Percentiles rank a stretch among this genome's conserved stretches.
phyloP scores from a whole-genome alignment of 2,888 invertebrate species.

The Chamaedrilus cognettii region DNA sequence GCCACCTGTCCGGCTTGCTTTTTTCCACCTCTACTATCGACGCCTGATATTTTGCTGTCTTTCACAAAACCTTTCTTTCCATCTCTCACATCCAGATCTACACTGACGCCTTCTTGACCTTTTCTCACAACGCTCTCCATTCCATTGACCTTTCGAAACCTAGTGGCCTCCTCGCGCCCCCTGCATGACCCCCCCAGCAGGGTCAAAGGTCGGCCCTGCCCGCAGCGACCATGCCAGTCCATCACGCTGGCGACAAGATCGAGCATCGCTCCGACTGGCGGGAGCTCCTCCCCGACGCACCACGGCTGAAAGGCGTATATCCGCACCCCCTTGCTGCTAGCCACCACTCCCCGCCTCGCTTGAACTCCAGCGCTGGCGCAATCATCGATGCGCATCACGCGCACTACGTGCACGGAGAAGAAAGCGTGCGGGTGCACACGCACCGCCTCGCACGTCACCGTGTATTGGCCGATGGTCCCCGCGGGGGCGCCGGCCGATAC shows the following conservation, averaged over 20 bases:
- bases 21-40: too few species aligned
- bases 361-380: not conserved
- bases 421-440: slow-evolving; percentile 5
- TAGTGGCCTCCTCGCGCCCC: too few species aligned
- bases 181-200: too few species aligned
- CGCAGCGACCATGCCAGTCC: not conserved
- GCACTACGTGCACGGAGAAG: slow-evolving; percentile 2
- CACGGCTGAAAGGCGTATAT: slow-evolving; percentile 12
- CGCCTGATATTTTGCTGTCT: too few species aligned
- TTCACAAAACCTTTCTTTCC: too few species aligned
- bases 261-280: slow-evolving; percentile 10
- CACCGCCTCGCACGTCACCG: slow-evolving; percentile 5
- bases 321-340: not conserved
- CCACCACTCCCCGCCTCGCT: too few species aligned
- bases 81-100: too few species aligned
- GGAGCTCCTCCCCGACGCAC: slow-evolving; percentile 4
- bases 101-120: too few species aligned
- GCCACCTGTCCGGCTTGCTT: too few species aligned
- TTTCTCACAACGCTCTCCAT: too few species aligned
- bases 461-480: not conserved
- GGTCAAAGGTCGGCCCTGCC: slow-evolving; percentile 6
- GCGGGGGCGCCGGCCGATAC: not conserved
- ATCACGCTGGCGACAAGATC: slow-evolving; percentile 9
- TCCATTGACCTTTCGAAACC: too few species aligned
- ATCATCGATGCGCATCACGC: not conserved